phyloP scores from a whole-genome alignment of 2,113 vertebrate genomes.

The Lepisosteus osseus region DNA sequence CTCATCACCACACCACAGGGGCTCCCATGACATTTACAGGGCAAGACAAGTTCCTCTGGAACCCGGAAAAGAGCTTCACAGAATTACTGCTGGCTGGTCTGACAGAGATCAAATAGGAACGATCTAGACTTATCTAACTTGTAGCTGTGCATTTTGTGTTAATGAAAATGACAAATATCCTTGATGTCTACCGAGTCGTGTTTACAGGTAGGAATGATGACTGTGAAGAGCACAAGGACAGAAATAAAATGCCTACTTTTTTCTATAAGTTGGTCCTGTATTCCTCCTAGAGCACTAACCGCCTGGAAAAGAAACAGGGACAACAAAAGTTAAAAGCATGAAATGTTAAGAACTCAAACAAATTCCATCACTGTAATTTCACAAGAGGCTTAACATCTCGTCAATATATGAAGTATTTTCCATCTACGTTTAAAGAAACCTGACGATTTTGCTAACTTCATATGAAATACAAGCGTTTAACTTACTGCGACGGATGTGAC shows the following conservation, averaged over 20 bases:
- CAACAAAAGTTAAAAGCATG: slow-evolving; percentile 5
- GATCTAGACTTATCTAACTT: too few relatives aligned
- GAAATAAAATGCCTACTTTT: slow-evolving; percentile 78
- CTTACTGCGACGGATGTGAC: slow-evolving; percentile 95
- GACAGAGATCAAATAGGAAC: too few relatives aligned
- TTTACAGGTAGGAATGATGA: not conserved
- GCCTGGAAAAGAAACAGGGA: slow-evolving; percentile 61
- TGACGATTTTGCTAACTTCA: not conserved
- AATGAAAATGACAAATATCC: not conserved
- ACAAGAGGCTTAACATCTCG: not conserved
- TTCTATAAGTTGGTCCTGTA: slow-evolving; percentile 95
- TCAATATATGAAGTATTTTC: not conserved
- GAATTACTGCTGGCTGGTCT: too few relatives aligned
- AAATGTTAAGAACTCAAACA: too few relatives aligned
- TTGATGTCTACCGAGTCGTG: not conserved
- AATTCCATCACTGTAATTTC: not conserved
- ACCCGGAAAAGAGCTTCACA: too few relatives aligned
- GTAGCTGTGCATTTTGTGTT: too few relatives aligned
- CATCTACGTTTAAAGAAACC: not conserved
- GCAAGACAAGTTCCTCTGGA: too few relatives aligned
- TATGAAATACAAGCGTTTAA: slow-evolving; percentile 18
- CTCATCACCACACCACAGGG: too few relatives aligned
- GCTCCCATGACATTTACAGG: too few relatives aligned
- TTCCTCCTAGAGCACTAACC: slow-evolving; percentile 89
- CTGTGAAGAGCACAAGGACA: not conserved